phyloP scores from a whole-genome alignment of 2,113 vertebrate species.

The Mus musculus region GRCm39 chr7:100885501-100886000 shows the following conservation, averaged over 20 bases:
- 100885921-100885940: slow-evolving; percentile 52
- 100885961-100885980: slow-evolving; percentile 48
- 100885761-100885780: neutral
- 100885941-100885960: slow-evolving; percentile 69
- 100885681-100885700: too few relatives aligned
- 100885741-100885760: slow-evolving; percentile 22
- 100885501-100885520: too few relatives aligned
- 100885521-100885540: too few relatives aligned
- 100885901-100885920: neutral
- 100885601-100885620: too few relatives aligned
- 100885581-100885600: too few relatives aligned
- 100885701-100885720: neutral
- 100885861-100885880: neutral
- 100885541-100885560: too few relatives aligned
- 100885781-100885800: neutral
- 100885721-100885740: slow-evolving; percentile 25
- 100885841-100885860: too few relatives aligned
- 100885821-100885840: neutral
- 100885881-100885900: neutral
- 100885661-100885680: neutral
- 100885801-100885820: neutral
- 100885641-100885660: neutral
- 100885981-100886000: slow-evolving; percentile 64
- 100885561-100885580: too few relatives aligned
- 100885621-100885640: too few relatives aligned